Conservation (phyloP, 2,888 invertebrate species). For the Actias luna region DNA sequence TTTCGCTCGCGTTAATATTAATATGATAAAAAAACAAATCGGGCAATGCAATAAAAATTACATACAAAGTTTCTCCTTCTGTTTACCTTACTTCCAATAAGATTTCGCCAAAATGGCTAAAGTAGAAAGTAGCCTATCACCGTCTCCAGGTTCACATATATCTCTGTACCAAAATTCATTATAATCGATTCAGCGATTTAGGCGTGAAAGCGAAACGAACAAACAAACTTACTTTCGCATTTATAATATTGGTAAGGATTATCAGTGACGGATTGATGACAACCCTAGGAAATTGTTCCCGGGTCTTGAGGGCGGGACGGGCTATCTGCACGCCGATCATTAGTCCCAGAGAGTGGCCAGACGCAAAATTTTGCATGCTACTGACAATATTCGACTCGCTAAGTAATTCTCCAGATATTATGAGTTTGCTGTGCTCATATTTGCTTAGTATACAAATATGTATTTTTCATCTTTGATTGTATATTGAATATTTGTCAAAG, state of each 20-base stretch:
- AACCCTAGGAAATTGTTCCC: constrained; percentile 47
- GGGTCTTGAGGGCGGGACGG: constrained; percentile 51
- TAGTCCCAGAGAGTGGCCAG: constrained; percentile 63
- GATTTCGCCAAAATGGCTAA: too few relatives aligned
- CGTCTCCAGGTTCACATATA: too few relatives aligned
- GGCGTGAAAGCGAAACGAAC: too few relatives aligned
- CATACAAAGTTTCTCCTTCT: too few relatives aligned
- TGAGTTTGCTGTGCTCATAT: constrained; percentile 23
- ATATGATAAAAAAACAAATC: too few relatives aligned
- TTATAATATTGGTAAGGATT: constrained; percentile 1
- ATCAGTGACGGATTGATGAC: constrained; percentile 26
- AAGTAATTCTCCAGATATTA: constrained; percentile 41
- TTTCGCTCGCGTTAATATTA: too few relatives aligned
- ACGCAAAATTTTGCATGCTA: constrained; percentile 73
- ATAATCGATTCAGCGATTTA: too few relatives aligned
- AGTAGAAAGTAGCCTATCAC: too few relatives aligned
- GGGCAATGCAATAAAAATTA: too few relatives aligned
- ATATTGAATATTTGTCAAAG: not conserved
- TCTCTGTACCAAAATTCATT: too few relatives aligned
- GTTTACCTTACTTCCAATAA: too few relatives aligned
- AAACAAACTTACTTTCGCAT: too few relatives aligned
- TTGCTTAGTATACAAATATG: constrained; percentile 6
- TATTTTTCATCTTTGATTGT: constrained; percentile 1
- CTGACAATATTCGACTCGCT: constrained; percentile 53
- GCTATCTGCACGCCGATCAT: constrained; percentile 67